phyloP scores from a whole-genome alignment of 1,140 invertebrate species.

The Meloidogyne exigua region DNA sequence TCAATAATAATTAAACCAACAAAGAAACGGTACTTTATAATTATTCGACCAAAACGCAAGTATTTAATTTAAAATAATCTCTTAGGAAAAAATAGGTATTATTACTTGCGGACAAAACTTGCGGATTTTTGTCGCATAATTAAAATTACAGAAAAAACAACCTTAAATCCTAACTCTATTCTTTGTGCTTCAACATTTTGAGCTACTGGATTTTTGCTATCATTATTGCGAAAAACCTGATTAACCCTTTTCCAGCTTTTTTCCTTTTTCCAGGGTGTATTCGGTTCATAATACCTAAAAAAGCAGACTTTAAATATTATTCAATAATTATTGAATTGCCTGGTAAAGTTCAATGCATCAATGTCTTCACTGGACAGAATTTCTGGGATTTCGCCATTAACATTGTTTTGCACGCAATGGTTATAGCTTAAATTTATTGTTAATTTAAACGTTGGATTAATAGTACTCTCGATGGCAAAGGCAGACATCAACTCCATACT shows the following conservation, averaged over 20 bases:
- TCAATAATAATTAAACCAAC: no score
- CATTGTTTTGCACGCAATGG: slow-evolving; percentile 55
- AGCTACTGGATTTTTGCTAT: background rate
- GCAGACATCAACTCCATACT: slow-evolving; percentile 35
- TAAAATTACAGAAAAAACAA: slow-evolving; percentile 14
- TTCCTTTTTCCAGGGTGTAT: background rate
- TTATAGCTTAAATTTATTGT: slow-evolving; percentile 38
- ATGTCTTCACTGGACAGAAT: slow-evolving; percentile 44
- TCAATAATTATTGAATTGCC: background rate
- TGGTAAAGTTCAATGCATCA: slow-evolving; percentile 11
- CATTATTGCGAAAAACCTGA: background rate
- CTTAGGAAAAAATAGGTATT: no score
- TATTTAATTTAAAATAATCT: no score
- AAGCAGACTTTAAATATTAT: background rate
- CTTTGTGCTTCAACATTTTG: background rate
- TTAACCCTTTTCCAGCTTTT: no score
- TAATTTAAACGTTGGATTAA: background rate
- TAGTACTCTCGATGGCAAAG: slow-evolving; percentile 55
- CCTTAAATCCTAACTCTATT: slow-evolving; percentile 58
- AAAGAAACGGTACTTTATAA: no score
- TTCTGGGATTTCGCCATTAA: slow-evolving; percentile 59
- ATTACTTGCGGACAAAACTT: no score
- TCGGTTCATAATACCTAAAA: background rate
- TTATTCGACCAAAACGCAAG: no score
- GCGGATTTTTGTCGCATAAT: no score